A percentile compares a stretch with the other conserved stretches of the same genome.
These are phyloP conservation scores for Physocephala rufipes DNA, from an alignment of 2,888 invertebrate genomes.

Conservation along the genomic window DNA sequence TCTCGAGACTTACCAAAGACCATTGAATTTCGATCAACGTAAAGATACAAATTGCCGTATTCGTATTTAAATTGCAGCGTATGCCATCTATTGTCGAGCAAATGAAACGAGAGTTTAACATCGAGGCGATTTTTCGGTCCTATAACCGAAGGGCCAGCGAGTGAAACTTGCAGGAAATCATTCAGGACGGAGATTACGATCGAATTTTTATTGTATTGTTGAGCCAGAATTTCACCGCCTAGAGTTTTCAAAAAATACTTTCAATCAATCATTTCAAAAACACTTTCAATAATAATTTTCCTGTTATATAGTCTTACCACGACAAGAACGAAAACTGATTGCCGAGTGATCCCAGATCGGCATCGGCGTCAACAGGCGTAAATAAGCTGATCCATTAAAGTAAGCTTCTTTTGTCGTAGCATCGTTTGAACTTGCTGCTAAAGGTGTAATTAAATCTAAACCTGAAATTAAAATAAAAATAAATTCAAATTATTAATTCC, in stretches of 20 bases:
- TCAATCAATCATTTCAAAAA: background rate
- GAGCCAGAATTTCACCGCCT: slow-evolving; percentile 78
- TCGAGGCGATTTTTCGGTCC: slow-evolving; percentile 70
- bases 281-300: too few relatives aligned
- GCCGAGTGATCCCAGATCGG: slow-evolving; percentile 83
- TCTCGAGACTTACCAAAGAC: slow-evolving; percentile 58
- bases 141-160: slow-evolving; percentile 65
- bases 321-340: slow-evolving; percentile 83
- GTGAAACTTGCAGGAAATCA: slow-evolving; percentile 71
- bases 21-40: slow-evolving; percentile 63
- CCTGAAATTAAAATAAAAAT: slow-evolving; percentile 37
- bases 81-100: slow-evolving; percentile 86
- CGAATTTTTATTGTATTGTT: slow-evolving; percentile 73
- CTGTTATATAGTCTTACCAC: slow-evolving; percentile 70
- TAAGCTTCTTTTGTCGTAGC: slow-evolving; percentile 76
- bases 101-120: slow-evolving; percentile 73
- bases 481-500: too few relatives aligned
- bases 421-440: slow-evolving; percentile 54
- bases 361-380: slow-evolving; percentile 77
- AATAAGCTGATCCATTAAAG: slow-evolving; percentile 83
- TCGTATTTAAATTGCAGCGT: slow-evolving; percentile 66
- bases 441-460: slow-evolving; percentile 45
- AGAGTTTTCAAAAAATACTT: slow-evolving; percentile 33
- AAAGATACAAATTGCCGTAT: slow-evolving; percentile 64
- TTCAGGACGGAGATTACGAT: slow-evolving; percentile 71